These are phyloP conservation scores for Dromius quadrimaculatus DNA, from an alignment of 2,888 invertebrate species.

Conservation along the genomic window DNA sequence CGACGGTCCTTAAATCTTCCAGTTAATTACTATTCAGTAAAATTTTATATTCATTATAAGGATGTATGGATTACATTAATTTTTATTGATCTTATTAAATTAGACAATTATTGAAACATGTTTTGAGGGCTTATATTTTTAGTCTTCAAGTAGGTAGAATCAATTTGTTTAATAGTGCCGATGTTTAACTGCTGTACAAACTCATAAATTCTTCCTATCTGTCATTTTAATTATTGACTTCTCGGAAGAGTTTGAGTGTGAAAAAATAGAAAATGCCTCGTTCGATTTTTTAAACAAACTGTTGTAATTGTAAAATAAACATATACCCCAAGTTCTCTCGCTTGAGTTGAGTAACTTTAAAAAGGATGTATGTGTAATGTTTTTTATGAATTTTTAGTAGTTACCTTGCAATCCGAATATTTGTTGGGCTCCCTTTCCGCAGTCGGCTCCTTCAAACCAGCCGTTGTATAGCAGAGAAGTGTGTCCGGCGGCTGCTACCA, in stretches of 20 bases:
- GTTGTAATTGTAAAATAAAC: conserved; percentile 55
- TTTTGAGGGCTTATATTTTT: no score
- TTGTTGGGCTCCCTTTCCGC: conserved; percentile 64
- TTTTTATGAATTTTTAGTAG: no score
- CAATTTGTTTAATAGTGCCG: conserved; percentile 57
- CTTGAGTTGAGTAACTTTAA: conserved; percentile 9
- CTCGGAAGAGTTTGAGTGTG: conserved; percentile 61
- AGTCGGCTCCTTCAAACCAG: conserved; percentile 62
- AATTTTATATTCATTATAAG: no score
- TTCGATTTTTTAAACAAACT: conserved; percentile 59
- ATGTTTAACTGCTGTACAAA: conserved; percentile 58
- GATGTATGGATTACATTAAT: no score
- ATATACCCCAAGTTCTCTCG: neutral
- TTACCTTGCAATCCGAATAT: conserved; percentile 75
- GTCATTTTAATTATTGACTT: conserved; percentile 59
- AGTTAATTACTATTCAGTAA: no score
- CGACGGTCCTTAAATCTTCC: no score
- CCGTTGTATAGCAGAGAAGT: conserved; percentile 63
- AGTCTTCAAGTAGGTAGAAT: no score
- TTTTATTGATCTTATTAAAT: no score
- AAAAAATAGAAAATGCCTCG: conserved; percentile 60
- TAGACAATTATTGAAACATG: no score
- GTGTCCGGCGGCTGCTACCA: conserved; percentile 56
- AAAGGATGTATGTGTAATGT: no score
- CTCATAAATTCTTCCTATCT: conserved; percentile 59